These are phyloP conservation scores for Crenichthys baileyi DNA, from an alignment of 2,797 vertebrate species.

Conservation along the genomic window DNA sequence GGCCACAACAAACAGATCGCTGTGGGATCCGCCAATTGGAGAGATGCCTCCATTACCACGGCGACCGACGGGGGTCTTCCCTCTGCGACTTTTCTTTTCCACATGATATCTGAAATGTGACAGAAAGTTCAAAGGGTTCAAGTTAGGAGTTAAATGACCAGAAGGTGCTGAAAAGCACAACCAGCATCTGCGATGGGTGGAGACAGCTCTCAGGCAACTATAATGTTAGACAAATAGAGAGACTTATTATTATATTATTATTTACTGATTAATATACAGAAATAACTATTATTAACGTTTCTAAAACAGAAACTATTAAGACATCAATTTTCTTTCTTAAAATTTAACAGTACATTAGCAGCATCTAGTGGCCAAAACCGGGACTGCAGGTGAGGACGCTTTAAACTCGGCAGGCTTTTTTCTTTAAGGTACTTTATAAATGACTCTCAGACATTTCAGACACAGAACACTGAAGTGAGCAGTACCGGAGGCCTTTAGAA, in stretches of 20 bases:
- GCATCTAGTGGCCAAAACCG: slow-evolving; percentile 32
- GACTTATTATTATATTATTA: too few relatives aligned
- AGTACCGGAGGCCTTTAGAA: slow-evolving; percentile 93
- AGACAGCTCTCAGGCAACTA: too few relatives aligned
- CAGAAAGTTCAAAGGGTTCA: too few relatives aligned
- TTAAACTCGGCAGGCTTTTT: background rate
- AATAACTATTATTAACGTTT: background rate
- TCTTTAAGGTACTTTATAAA: too few relatives aligned
- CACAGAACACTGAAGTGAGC: background rate
- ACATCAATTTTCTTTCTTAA: background rate
- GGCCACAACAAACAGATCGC: slow-evolving; percentile 87
- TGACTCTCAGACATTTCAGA: background rate
- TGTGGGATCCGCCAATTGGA: slow-evolving; percentile 24
- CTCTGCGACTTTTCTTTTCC: slow-evolving; percentile 86
- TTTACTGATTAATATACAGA: too few relatives aligned
- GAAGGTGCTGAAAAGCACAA: too few relatives aligned
- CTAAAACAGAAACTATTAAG: background rate
- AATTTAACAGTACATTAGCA: slow-evolving; percentile 5
- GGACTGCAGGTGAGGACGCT: slow-evolving; percentile 14
- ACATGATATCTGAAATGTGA: slow-evolving; percentile 77
- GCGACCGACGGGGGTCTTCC: slow-evolving; percentile 83
- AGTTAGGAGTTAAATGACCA: too few relatives aligned
- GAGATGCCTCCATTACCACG: slow-evolving; percentile 78
- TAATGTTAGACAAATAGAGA: too few relatives aligned
- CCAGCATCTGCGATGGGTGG: too few relatives aligned